These are phyloP conservation scores for Sceliomorpha sp. DNA, from an alignment of 2,888 invertebrate genomes.

Conservation along the genomic window DNA sequence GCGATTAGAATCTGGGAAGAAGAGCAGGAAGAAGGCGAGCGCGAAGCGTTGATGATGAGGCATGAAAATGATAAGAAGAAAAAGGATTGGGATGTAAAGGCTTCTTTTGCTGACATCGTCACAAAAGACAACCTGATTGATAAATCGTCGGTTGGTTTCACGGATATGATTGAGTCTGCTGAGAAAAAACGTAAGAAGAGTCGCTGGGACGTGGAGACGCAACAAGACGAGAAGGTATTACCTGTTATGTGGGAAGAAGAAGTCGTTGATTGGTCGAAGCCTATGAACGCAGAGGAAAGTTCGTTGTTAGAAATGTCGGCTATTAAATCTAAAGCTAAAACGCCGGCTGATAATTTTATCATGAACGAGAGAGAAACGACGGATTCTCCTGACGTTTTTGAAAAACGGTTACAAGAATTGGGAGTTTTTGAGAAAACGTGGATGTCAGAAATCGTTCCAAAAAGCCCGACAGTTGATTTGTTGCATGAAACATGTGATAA, in stretches of 20 bases:
- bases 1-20: conserved; percentile 77
- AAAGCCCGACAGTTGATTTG: conserved; percentile 17
- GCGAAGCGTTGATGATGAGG: conserved; percentile 68
- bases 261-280: conserved; percentile 54
- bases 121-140: conserved; percentile 2
- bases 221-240: conserved; percentile 64
- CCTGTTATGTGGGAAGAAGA: conserved; percentile 69
- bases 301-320: conserved; percentile 1
- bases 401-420: conserved; percentile 56
- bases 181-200: conserved; percentile 63
- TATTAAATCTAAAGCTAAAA: conserved; percentile 16
- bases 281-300: conserved; percentile 7
- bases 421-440: conserved; percentile 50
- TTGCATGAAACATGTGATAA: background rate
- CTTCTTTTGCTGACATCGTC: conserved; percentile 12
- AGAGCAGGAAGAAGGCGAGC: conserved; percentile 76
- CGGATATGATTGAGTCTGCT: conserved; percentile 1
- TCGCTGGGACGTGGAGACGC: conserved; percentile 73
- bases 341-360: background rate
- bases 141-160: background rate
- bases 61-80: conserved; percentile 60
- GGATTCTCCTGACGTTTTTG: conserved; percentile 46
- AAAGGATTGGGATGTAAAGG: conserved; percentile 29
- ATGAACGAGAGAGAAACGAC: conserved; percentile 4
- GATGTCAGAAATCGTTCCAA: conserved; percentile 33